Evolutionary conservation across 1,140 invertebrate genomes (phyloP), one percentile per base, ranked within the genome.

Genomic region (Panonychus citri): DNA sequence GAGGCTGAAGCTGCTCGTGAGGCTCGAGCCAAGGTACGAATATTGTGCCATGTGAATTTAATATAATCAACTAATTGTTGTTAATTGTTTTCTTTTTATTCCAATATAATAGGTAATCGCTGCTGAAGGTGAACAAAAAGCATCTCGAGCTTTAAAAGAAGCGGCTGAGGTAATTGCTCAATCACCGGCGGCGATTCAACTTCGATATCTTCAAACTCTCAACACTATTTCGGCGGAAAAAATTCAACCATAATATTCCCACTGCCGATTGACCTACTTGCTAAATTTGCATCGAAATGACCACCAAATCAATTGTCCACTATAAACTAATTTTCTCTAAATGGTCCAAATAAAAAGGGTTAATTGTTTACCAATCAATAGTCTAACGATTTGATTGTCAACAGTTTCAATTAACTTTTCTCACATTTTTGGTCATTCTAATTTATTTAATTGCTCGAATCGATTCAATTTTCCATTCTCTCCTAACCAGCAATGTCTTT

Each of bases 201-300:
- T 79, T 1, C 69, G 76, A 30, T 77, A 78, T 64, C 65, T 78
- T 24, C 78, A 94, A 75, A 91, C 88, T 8, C 72, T 96, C 54
- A 94, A 85, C 69, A 83, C 84, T 10, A 93, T 96, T 68, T 88
- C 88, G 43, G 86, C 88, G 1, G 91, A 96, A 75, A 95, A 73
- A 95, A 94, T 69, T 94, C 90, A 4, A 96, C 91, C 12, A 95
- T 96, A 64, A 85, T 96, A 56, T 96, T 96, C 71, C 91, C 90
- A 26, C 74, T 95, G 61, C 89, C 89, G 30, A 85, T 94, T 66
- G 88, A 94, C 65, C 77, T 93, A n/a, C n/a, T n/a, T n/a, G n/a
- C n/a, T n/a, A n/a, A n/a, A n/a, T n/a, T n/a, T n/a, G n/a, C n/a
- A n/a, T n/a, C n/a, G n/a, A n/a, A n/a, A n/a, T n/a, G n/a, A n/a